Conservation (phyloP, 2,113 vertebrate genomes). For the Empidonax alnorum region DNA sequence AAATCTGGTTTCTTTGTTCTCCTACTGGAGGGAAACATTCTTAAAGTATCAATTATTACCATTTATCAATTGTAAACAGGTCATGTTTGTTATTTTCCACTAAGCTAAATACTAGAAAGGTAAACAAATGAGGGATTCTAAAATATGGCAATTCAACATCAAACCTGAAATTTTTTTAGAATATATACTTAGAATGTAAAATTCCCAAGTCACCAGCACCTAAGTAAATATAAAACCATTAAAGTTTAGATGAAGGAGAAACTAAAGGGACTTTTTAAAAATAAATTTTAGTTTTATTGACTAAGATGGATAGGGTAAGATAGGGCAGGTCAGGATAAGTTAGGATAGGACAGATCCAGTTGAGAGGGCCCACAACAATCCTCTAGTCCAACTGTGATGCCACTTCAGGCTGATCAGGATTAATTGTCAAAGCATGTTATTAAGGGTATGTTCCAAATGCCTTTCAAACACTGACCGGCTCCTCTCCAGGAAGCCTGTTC, state of each 20-base stretch:
- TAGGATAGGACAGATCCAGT: neutral
- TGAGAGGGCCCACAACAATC: neutral
- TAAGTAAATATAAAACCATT: neutral
- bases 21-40: neutral
- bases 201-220: neutral
- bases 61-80: neutral
- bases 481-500: neutral
- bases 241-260: neutral
- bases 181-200: neutral
- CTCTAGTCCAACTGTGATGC: neutral
- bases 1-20: neutral
- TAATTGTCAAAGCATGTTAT: neutral
- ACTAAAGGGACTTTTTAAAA: neutral
- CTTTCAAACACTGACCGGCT: neutral
- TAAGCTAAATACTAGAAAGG: neutral
- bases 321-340: neutral
- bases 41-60: neutral
- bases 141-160: neutral
- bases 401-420: neutral
- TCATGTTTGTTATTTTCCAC: neutral
- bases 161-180: neutral
- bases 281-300: neutral
- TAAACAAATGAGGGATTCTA: neutral
- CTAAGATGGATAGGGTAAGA: neutral
- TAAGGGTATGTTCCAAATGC: neutral